phyloP scores from a whole-genome alignment of 2,113 vertebrate species.

The Echinops telfairi region DNA sequence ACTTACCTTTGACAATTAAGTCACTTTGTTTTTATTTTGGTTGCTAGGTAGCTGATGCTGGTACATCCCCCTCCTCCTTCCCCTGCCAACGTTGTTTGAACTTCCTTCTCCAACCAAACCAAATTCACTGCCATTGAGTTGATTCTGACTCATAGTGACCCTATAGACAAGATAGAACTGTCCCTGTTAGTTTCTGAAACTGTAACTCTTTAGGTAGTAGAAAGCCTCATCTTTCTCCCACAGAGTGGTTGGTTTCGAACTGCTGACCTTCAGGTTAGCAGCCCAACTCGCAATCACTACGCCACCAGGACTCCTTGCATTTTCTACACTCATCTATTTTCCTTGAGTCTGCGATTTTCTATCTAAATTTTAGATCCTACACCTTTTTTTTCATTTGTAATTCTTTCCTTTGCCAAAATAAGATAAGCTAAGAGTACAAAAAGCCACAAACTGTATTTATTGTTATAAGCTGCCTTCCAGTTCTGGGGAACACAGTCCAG shows the following conservation, averaged over 20 bases:
- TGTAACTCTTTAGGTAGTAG: no score
- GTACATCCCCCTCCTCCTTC: not conserved
- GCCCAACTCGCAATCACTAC: no score
- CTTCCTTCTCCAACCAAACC: not conserved
- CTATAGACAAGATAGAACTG: no score
- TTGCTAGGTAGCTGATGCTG: not conserved
- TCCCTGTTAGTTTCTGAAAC: no score
- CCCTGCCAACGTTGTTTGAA: not conserved
- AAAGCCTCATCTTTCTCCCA: no score
- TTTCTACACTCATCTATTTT: not conserved
- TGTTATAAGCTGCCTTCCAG: not conserved
- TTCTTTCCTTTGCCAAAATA: not conserved
- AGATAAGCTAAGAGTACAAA: not conserved
- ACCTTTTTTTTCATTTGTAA: not conserved
- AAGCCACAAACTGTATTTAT: not conserved
- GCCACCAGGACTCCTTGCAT: not conserved
- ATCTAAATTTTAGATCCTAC: not conserved
- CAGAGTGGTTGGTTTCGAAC: no score
- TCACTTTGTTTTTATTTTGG: not conserved
- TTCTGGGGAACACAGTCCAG: not conserved
- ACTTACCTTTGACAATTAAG: not conserved
- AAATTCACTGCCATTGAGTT: no score
- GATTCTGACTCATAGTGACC: no score
- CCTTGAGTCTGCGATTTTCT: not conserved
- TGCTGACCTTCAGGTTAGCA: no score